Conservation (phyloP, 2,888 invertebrate genomes). For the Cancer borealis region DNA sequence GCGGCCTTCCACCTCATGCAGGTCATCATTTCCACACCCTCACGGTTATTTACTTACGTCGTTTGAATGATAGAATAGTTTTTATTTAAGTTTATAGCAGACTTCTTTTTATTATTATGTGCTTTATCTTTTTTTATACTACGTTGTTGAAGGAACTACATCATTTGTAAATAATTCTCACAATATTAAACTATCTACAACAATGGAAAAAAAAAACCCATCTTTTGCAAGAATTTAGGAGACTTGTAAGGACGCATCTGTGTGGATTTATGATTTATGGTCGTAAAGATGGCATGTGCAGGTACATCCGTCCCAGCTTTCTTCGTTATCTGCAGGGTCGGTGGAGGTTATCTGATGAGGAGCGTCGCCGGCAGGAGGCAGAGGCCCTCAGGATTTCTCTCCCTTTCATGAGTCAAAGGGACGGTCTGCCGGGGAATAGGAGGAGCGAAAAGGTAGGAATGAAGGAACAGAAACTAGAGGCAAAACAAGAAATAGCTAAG, state of each 20-base stretch:
- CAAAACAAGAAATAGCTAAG: background rate
- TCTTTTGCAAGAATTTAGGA: background rate
- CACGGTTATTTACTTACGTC: too few relatives aligned
- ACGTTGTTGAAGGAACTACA: too few relatives aligned
- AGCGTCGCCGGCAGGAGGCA: constrained; percentile 53
- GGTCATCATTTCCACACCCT: too few relatives aligned
- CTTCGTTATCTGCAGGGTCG: constrained; percentile 16
- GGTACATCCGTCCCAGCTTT: background rate
- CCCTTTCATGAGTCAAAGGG: constrained; percentile 40
- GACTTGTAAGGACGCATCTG: background rate
- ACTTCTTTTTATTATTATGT: too few relatives aligned
- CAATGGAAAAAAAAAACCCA: background rate
- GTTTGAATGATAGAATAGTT: too few relatives aligned
- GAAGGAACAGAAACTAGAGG: background rate
- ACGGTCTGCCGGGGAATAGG: background rate
- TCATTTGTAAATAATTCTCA: too few relatives aligned
- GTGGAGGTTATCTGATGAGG: constrained; percentile 36
- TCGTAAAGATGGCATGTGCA: background rate
- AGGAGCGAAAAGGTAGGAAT: background rate
- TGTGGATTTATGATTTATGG: constrained; percentile 3
- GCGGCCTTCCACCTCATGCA: background rate
- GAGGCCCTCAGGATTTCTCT: constrained; percentile 41
- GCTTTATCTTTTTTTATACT: too few relatives aligned
- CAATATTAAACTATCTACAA: too few relatives aligned
- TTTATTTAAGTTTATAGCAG: too few relatives aligned